These are phyloP conservation scores for Ficedula albicollis DNA, from an alignment of 2,797 vertebrate genomes.

Conservation along the genomic window DNA sequence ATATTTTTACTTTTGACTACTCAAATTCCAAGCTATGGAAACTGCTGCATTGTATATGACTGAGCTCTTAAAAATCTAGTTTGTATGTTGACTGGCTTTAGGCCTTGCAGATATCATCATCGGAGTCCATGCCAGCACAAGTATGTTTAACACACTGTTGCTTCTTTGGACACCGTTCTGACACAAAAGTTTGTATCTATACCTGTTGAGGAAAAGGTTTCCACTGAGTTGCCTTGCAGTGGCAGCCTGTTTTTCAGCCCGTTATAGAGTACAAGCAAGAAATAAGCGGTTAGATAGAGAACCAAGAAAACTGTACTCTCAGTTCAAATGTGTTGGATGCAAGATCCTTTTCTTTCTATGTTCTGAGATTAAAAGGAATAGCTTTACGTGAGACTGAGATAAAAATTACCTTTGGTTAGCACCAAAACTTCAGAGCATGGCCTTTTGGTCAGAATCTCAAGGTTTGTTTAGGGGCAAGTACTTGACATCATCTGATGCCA, in stretches of 20 bases:
- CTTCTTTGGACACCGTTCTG: neutral
- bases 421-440: neutral
- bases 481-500: neutral
- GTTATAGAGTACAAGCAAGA: neutral
- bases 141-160: neutral
- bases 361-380: neutral
- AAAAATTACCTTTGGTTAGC: neutral
- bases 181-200: neutral
- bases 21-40: neutral
- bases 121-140: neutral
- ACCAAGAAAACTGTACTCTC: neutral
- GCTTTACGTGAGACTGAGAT: neutral
- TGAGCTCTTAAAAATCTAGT: neutral
- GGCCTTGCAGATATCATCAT: neutral
- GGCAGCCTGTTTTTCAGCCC: neutral
- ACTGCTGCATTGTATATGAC: neutral
- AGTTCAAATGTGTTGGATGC: neutral
- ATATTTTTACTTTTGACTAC: neutral
- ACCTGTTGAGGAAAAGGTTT: neutral
- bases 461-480: neutral
- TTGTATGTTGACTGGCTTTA: neutral
- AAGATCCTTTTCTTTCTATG: neutral
- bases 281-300: neutral
- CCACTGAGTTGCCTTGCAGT: neutral
- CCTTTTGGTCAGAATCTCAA: neutral